Evolutionary conservation across 2,113 vertebrate species (phyloP).

Genomic region (Hiodon tergisus): DNA sequence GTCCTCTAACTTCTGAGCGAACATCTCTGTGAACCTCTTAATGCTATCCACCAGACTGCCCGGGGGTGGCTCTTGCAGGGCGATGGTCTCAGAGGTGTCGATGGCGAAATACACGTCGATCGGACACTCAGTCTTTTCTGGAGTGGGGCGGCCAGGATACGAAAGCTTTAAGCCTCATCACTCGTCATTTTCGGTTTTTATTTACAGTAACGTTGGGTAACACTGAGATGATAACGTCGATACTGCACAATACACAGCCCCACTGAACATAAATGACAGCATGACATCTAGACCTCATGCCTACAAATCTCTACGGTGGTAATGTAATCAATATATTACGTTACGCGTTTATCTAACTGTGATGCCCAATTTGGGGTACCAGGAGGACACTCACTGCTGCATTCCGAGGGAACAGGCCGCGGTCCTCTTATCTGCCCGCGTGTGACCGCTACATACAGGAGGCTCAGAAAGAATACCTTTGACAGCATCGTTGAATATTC

Average conservation of each 20-base stretch:
- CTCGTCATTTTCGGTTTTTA: too few species aligned
- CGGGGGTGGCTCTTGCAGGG: slow-evolving; percentile 83
- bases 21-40: slow-evolving; percentile 69
- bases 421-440: neutral
- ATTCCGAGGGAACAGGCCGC: neutral
- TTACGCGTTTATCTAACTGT: too few species aligned
- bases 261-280: too few species aligned
- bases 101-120: slow-evolving; percentile 87
- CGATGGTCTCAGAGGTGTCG: slow-evolving; percentile 92
- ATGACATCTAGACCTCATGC: too few species aligned
- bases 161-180: too few species aligned
- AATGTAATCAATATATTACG: too few species aligned
- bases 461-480: neutral
- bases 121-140: slow-evolving; percentile 76
- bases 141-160: neutral
- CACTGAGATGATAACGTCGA: too few species aligned
- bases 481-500: slow-evolving; percentile 11
- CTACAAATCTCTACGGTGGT: too few species aligned
- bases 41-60: slow-evolving; percentile 79
- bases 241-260: too few species aligned
- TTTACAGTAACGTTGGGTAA: too few species aligned
- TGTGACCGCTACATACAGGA: slow-evolving; percentile 3
- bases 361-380: neutral
- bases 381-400: neutral
- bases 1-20: slow-evolving; percentile 66